Conservation (phyloP, 2,797 vertebrate genomes). For the Rhinophrynus dorsalis region DNA sequence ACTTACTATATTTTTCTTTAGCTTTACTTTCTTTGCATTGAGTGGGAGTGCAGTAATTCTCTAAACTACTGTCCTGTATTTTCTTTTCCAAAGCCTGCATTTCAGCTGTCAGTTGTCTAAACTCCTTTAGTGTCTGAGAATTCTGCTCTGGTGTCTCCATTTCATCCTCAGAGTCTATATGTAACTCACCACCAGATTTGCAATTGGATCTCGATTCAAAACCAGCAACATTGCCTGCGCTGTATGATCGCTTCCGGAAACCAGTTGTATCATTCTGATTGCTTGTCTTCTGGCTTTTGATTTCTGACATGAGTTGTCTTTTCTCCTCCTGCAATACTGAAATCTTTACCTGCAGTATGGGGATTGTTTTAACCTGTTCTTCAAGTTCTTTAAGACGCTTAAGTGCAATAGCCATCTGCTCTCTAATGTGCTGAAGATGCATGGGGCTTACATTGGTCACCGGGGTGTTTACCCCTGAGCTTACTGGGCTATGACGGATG, state of each 20-base stretch:
- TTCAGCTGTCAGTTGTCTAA: slow-evolving; percentile 87
- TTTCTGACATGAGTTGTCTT: slow-evolving; percentile 83
- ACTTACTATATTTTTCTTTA: slow-evolving; percentile 66
- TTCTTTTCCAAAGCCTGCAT: slow-evolving; percentile 91
- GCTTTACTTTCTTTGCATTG: slow-evolving; percentile 45
- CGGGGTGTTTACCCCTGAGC: slow-evolving; percentile 90
- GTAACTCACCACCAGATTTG: slow-evolving; percentile 79
- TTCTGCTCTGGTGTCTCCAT: slow-evolving; percentile 78
- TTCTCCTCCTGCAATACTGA: slow-evolving; percentile 96
- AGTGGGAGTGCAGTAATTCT: slow-evolving; percentile 51
- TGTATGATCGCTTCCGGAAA: slow-evolving; percentile 90
- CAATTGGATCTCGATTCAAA: slow-evolving; percentile 75
- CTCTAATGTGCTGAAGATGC: slow-evolving; percentile 93
- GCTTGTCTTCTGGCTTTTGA: slow-evolving; percentile 76
- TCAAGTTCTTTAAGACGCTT: slow-evolving; percentile 92
- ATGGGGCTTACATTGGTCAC: slow-evolving; percentile 91
- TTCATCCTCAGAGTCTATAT: slow-evolving; percentile 84
- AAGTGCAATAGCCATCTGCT: slow-evolving; percentile 95
- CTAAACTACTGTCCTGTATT: slow-evolving; percentile 74
- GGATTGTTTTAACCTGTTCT: slow-evolving; percentile 93
- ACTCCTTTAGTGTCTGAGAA: slow-evolving; percentile 84
- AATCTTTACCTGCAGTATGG: slow-evolving; percentile 96
- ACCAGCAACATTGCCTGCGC: slow-evolving; percentile 89
- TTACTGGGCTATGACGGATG: slow-evolving; percentile 92
- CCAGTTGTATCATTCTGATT: slow-evolving; percentile 62